Base-by-base conservation (phyloP, 2,113 vertebrate genomes). In the Morone saxatilis region DNA sequence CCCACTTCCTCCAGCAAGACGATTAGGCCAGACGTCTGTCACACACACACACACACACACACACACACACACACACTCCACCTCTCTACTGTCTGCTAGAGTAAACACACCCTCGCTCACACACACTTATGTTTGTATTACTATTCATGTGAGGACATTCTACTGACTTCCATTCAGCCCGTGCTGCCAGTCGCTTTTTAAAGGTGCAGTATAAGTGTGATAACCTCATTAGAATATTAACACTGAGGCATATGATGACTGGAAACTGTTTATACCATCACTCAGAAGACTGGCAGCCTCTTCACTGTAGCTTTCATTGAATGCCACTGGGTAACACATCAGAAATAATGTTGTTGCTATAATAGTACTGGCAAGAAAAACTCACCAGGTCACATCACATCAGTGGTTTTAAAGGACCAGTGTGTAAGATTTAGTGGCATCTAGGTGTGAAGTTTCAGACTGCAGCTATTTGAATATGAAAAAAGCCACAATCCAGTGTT, bases 1-100 rank as follows among this genome's bases (percentile, higher is more conserved):
- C 86, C 92, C 91, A 94, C 93, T 95, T 95, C 94, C 91, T 93
- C 81, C 81, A 82, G 87, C 92, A 82, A 92, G 79, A 83, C 89
- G 92, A 95, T 95, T 93, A 95, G 93, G 86, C 91, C 92, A 91
- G 89, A 95, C 84, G 91, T 93, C 93, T 90, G 91, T 93, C 31
- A 8, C 8, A 8, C 41, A 41, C 41, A 41, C 41, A 41, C 41
- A 41, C 62, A 65, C 62, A 65, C 62, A 65, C 62, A 65, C 43
- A 62, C 38, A 63, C 38, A 43, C 62, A 63, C 45, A 53, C 67
- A 68, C 72, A 74, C 77, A 78, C 68, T 40, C 47, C 53, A 70
- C 62, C 72, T 71, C 82, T 77, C 67, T 53, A 12, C 86, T 78
- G 76, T 83, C 84, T 85, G 77, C 79, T 78, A 38, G 76, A 88